Percentiles rank a stretch among this genome's conserved stretches.
Evolutionary conservation across 2,888 invertebrate genomes (phyloP).

Genomic region (Pharmacophagus antenor): DNA sequence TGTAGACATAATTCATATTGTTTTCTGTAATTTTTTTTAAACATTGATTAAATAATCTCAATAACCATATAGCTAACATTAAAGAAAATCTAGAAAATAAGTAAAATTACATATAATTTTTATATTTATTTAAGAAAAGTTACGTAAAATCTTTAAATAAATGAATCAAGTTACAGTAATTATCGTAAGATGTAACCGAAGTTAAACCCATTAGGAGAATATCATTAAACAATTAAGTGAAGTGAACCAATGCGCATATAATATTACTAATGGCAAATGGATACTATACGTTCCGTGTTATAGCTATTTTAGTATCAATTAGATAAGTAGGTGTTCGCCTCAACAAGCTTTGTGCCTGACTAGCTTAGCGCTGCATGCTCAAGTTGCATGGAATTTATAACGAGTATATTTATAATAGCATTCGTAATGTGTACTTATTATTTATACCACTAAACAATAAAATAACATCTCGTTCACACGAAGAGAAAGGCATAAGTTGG

Average conservation of each 20-base stretch:
- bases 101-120: no score
- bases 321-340: slow-evolving; percentile 26
- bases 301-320: slow-evolving; percentile 22
- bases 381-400: background rate
- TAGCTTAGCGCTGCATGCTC: slow-evolving; percentile 5
- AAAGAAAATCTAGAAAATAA: no score
- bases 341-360: slow-evolving; percentile 18
- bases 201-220: background rate
- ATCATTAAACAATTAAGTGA: slow-evolving; percentile 20
- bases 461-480: background rate
- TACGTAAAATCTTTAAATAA: background rate
- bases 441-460: background rate
- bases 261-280: slow-evolving; percentile 22
- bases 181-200: background rate
- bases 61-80: no score
- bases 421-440: no score
- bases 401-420: background rate
- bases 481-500: no score
- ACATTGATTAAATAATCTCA: no score
- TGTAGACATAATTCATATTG: no score
- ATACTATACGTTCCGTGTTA: slow-evolving; percentile 11
- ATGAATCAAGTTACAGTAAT: background rate
- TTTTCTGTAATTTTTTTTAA: no score
- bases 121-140: no score
- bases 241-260: slow-evolving; percentile 18